Base-by-base conservation (phyloP, 53 echinoderm and acorn worm genomes). In the Stichopus horrens region DNA sequence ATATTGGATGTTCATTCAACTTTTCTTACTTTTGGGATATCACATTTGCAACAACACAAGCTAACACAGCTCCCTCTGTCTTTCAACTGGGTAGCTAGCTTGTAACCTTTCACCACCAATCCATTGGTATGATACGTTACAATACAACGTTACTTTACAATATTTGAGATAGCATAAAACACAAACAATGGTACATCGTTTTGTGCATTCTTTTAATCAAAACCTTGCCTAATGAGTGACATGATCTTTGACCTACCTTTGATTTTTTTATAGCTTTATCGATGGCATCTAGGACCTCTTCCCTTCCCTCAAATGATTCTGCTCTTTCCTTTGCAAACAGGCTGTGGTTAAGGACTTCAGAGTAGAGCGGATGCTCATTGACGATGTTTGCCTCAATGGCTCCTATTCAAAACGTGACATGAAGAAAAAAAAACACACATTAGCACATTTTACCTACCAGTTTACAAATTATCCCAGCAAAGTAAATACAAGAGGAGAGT, bases 241-340 rank as follows among this genome's bases (percentile, higher is more conserved):
- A 86, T 66, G 51, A 86, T 14, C 63, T 63, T 63, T 63, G 63
- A 63, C 74, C 9, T 74, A 77, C 88, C 74, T 86, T 68, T 16
- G 86, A 68, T 10, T n/a, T 19, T 73, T 86, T 68, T 16, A 86
- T 20, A 5, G 73, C 86, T 54, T 73, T 74, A 19, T 86, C 51
- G 54, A 93, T 57, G 16, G 59, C 88, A 54, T 79, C 93, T 54
- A 96, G 76, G 73, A 92, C 67, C 58, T 89, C 86, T 76, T 92
- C 91, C 21, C 93, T 90, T 21, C 96, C 96, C 7, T 89, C 91
- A 63, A 96, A 95, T 18, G 88, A 73, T 22, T 93, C 95, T 16
- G 93, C 93, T 57, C 93, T 90, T 56, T 96, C 96, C 21, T 95
- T 81, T 52, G 93, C 90, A 91, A 96, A 96, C 11, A 92, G 86